Conservation (phyloP, 2,113 vertebrate genomes). For the Bolborhynchus lineola region DNA sequence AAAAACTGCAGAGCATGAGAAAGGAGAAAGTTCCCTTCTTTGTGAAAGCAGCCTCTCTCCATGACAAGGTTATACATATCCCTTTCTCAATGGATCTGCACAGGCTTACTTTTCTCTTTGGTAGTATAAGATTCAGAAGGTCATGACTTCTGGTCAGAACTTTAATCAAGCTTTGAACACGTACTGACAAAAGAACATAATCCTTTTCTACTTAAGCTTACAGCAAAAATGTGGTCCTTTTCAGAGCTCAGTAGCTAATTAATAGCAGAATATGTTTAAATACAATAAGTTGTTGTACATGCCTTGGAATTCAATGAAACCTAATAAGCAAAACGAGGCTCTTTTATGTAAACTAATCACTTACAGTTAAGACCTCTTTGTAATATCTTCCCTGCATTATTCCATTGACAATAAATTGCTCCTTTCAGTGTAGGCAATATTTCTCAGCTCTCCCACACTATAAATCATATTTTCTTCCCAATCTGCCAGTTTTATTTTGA, state of each 20-base stretch:
- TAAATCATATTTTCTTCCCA: constrained; percentile 32
- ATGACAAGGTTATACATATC: not conserved
- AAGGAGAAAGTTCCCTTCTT: not conserved
- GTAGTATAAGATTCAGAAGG: not conserved
- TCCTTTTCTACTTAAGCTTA: not conserved
- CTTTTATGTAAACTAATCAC: constrained; percentile 35
- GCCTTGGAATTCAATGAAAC: constrained; percentile 30
- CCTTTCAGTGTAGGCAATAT: not conserved
- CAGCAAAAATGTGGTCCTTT: not conserved
- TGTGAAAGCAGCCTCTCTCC: not conserved
- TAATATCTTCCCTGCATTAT: constrained; percentile 5
- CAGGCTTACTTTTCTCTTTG: not conserved
- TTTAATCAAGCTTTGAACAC: not conserved
- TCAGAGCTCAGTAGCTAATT: constrained; percentile 9
- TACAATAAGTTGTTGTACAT: constrained; percentile 7
- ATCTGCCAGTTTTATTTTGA: constrained; percentile 33
- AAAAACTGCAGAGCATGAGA: not conserved
- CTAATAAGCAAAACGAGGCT: constrained; percentile 15
- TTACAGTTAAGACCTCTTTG: not conserved
- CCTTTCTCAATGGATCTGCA: not conserved
- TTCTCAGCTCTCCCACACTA: not conserved
- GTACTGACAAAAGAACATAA: not conserved
- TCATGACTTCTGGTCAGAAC: not conserved
- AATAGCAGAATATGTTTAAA: constrained; percentile 26
- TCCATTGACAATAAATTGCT: constrained; percentile 1